These are phyloP conservation scores for Xyrauchen texanus DNA, from an alignment of 2,113 vertebrate genomes.

Conservation along the genomic window DNA sequence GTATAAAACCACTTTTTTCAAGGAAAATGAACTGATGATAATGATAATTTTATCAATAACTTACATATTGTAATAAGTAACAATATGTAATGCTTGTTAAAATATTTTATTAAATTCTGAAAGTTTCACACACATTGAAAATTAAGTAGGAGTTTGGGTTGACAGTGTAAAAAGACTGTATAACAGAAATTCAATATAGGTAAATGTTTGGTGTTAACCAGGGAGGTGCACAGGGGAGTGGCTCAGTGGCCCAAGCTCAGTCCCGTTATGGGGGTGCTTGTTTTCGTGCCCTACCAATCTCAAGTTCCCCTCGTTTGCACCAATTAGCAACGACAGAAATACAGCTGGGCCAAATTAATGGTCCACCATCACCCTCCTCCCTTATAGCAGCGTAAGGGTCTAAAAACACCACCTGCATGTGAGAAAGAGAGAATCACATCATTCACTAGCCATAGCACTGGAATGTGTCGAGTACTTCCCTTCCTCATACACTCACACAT, in stretches of 20 bases:
- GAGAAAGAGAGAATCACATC: conserved; percentile 51
- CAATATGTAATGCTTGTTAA: too few species aligned
- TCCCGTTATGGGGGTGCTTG: conserved; percentile 58
- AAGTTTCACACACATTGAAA: too few species aligned
- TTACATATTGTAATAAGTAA: too few species aligned
- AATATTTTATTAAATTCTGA: too few species aligned
- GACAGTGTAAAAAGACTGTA: too few species aligned
- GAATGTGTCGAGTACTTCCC: conserved; percentile 42
- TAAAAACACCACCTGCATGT: conserved; percentile 52
- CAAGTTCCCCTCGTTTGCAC: conserved; percentile 54
- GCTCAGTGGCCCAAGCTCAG: neutral
- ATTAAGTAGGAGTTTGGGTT: too few species aligned
- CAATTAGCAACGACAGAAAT: conserved; percentile 68
- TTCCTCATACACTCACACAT: conserved; percentile 24
- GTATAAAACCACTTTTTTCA: too few species aligned
- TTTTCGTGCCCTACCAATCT: conserved; percentile 60
- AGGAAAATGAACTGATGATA: too few species aligned
- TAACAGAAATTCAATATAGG: too few species aligned
- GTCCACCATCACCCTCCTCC: conserved; percentile 18
- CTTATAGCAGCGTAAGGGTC: conserved; percentile 38
- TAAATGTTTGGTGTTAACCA: too few species aligned
- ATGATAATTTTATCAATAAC: too few species aligned
- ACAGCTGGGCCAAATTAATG: conserved; percentile 56
- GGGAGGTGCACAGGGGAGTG: too few species aligned
- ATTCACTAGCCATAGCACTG: conserved; percentile 44